These are phyloP conservation scores for Trachelus stipa DNA, from an alignment of 2,888 invertebrate species.

Conservation along the genomic window DNA sequence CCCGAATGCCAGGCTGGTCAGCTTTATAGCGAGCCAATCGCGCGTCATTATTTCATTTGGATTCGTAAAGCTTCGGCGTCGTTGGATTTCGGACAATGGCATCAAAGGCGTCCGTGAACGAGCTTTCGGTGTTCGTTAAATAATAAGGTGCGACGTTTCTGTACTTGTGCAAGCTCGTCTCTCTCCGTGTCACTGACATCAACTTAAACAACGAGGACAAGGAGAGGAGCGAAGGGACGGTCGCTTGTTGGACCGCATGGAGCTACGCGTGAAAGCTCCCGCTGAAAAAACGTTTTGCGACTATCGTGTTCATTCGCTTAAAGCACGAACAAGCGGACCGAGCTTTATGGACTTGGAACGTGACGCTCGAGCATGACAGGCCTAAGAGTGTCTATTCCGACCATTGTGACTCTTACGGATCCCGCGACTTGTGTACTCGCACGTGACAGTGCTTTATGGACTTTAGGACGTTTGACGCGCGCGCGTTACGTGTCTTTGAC, in stretches of 20 bases:
- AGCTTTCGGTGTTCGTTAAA: not conserved
- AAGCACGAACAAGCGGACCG: not conserved
- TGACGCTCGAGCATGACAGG: not conserved
- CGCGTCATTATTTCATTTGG: conserved; percentile 17
- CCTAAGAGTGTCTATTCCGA: not conserved
- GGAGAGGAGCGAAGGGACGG: not conserved
- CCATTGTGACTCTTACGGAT: not conserved
- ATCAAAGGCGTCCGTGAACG: not conserved
- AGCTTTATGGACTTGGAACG: not conserved
- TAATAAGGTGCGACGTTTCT: not conserved
- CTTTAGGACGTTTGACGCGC: not conserved
- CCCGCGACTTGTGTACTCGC: not conserved
- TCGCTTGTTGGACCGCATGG: not conserved
- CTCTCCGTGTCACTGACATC: not conserved
- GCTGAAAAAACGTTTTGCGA: not conserved
- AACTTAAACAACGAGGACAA: not conserved
- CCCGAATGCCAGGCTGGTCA: conserved; percentile 5
- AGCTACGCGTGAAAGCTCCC: not conserved
- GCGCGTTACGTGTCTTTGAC: not conserved
- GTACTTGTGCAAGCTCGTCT: not conserved
- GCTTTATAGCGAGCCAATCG: conserved; percentile 21
- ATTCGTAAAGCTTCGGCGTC: conserved; percentile 5
- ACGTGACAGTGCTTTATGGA: not conserved
- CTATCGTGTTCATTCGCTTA: not conserved
- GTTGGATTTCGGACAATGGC: not conserved